Base-by-base conservation (phyloP, 2,888 invertebrate species). In the Platycheirus rosarum region DNA sequence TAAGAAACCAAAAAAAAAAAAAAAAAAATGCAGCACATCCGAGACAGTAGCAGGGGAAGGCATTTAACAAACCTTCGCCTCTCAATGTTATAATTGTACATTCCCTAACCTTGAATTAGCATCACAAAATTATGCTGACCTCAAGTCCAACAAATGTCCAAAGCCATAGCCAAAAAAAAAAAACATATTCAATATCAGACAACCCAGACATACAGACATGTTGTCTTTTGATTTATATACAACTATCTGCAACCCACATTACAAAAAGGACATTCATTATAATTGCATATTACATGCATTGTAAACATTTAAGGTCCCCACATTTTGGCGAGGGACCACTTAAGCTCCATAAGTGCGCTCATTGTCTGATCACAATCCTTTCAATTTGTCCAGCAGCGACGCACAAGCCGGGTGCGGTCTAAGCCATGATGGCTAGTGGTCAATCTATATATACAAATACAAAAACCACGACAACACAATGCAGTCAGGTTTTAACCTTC, bases 71-170 rank as follows among this genome's bases (percentile, higher is more conserved):
- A 13, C 37, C 42, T n/a, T 9, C 16, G 14, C 14, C 57, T 69
- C 57, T 40, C 29, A 40, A 70, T 70, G 49, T 57, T 18, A 16
- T 49, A 53, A 35, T 53, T 71, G 60, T 32, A 29, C 29, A 63
- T 71, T 71, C 71, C 62, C 71, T 44, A 14, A 35, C 71, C 71
- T 71, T 71, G 71, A 71, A 62, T 71, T 71, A 51, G 11, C 32
- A 51, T 71, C 62, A 62, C 14, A 62, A 55, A 55, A 48, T 49
- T 46, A 63, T 63, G 63, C 48, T 63, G 63, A 63, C 63, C 63
- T 42, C 40, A 53, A 23, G 35, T 42, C 13, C 57, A 57, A 29
- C 48, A 14, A 60, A 48, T 60, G 37, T 51, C 37, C 46, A 46
- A 71, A 44, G 26, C 62, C 16, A 60, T 60, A 49, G 51, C 3